Evolutionary conservation across 1,140 invertebrate species (phyloP).

Genomic region (Pinna nobilis): DNA sequence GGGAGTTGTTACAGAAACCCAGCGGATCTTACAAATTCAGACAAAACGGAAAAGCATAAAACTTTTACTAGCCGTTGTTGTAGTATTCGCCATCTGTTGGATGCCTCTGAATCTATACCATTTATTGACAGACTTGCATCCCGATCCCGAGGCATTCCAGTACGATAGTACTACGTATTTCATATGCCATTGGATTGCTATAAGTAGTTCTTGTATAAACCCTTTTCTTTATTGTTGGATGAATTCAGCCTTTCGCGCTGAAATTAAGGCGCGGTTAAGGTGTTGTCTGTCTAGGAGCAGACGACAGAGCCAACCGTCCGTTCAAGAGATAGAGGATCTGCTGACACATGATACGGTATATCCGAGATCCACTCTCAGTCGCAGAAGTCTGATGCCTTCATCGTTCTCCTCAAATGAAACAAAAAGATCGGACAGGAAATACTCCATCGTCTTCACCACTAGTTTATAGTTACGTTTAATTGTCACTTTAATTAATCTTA

Average conservation of each 20-base stretch:
- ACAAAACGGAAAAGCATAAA: slow-evolving; percentile 73
- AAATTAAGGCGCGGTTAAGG: slow-evolving; percentile 56
- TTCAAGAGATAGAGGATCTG: no score
- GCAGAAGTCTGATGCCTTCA: no score
- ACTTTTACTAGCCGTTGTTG: slow-evolving; percentile 74
- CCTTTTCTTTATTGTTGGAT: slow-evolving; percentile 78
- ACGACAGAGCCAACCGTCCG: no score
- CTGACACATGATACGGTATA: no score
- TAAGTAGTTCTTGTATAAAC: slow-evolving; percentile 78
- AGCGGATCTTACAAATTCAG: slow-evolving; percentile 61
- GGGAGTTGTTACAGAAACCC: slow-evolving; percentile 64
- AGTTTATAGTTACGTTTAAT: no score
- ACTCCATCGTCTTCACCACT: no score
- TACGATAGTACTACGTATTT: slow-evolving; percentile 72
- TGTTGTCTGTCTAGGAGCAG: no score
- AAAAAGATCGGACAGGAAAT: no score
- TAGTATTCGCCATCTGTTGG: slow-evolving; percentile 76
- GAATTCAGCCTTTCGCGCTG: slow-evolving; percentile 71
- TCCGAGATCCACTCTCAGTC: no score
- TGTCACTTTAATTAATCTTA: no score
- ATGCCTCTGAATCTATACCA: slow-evolving; percentile 77
- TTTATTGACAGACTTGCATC: slow-evolving; percentile 76
- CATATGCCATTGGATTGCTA: slow-evolving; percentile 76
- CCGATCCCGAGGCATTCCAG: slow-evolving; percentile 58
- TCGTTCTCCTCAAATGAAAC: no score